Evolutionary conservation across 1,140 invertebrate genomes (phyloP).

Genomic region (Rhopalosiphum padi): DNA sequence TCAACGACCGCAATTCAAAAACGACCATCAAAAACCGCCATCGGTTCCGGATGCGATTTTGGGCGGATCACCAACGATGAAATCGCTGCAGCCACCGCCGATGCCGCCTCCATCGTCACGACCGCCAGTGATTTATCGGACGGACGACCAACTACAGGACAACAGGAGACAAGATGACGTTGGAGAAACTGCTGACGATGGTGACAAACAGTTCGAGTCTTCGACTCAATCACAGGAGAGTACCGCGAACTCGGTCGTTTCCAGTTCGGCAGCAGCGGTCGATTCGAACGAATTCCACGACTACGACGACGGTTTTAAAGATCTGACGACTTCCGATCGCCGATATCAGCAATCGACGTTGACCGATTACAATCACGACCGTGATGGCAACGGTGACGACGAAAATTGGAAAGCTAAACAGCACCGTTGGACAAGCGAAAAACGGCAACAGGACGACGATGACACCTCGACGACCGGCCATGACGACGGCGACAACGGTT

Average conservation of each 20-base stretch:
- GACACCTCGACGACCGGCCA: neutral
- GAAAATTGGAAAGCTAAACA: neutral
- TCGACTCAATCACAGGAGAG: neutral
- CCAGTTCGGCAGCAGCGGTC: too few species aligned
- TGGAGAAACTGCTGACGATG: neutral
- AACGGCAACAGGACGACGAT: neutral
- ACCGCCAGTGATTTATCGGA: neutral
- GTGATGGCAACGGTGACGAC: neutral
- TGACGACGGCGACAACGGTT: neutral
- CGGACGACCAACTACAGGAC: neutral
- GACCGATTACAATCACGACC: neutral
- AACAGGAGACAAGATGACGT: neutral
- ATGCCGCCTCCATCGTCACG: neutral
- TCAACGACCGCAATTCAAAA: slow-evolving; percentile 41
- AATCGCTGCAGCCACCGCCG: neutral
- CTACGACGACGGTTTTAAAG: neutral
- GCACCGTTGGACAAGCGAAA: neutral
- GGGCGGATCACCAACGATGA: neutral
- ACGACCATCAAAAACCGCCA: neutral
- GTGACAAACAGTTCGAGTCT: neutral
- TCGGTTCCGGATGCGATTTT: rapidly evolving
- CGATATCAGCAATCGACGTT: neutral
- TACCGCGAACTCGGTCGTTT: too few species aligned
- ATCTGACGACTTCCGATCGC: neutral
- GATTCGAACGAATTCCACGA: neutral